A percentile compares a stretch with the other conserved stretches of the same genome.
These are phyloP conservation scores for Holocentrus rufus DNA, from an alignment of 2,797 vertebrate genomes.

Conservation along the genomic window DNA sequence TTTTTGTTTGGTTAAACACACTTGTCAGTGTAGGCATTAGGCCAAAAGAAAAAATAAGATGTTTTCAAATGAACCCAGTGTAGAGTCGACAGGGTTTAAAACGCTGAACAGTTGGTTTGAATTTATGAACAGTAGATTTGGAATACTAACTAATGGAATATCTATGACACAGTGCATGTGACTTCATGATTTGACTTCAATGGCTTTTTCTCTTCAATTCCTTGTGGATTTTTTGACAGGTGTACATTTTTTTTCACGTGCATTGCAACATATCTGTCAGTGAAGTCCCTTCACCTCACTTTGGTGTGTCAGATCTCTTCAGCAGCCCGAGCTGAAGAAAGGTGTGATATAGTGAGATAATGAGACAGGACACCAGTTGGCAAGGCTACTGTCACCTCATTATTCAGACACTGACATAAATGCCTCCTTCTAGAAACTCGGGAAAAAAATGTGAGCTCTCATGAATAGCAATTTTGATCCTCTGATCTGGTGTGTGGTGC, in stretches of 20 bases:
- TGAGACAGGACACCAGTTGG: constrained; percentile 51
- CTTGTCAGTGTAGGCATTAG: no score
- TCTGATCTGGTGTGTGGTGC: background rate
- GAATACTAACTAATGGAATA: no score
- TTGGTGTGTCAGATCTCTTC: constrained; percentile 42
- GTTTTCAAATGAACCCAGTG: no score
- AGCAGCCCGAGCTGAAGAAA: constrained; percentile 25
- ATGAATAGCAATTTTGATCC: constrained; percentile 32
- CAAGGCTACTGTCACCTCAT: constrained; percentile 42
- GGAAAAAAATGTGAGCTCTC: constrained; percentile 29
- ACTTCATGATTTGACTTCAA: background rate
- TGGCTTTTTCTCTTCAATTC: background rate
- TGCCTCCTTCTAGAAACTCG: constrained; percentile 33
- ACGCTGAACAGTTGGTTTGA: no score
- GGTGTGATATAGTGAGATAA: constrained; percentile 43
- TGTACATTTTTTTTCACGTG: background rate
- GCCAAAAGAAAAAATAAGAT: no score
- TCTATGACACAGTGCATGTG: no score
- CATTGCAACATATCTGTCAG: background rate
- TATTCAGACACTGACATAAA: constrained; percentile 41
- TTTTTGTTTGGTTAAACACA: no score
- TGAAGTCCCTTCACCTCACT: constrained; percentile 26
- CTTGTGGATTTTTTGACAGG: background rate
- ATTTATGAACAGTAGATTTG: no score
- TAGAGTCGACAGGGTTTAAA: no score